A percentile compares a stretch with the other conserved stretches of the same genome.
Conservation (phyloP, 2,113 vertebrate species). For the Pristiophorus japonicus region DNA sequence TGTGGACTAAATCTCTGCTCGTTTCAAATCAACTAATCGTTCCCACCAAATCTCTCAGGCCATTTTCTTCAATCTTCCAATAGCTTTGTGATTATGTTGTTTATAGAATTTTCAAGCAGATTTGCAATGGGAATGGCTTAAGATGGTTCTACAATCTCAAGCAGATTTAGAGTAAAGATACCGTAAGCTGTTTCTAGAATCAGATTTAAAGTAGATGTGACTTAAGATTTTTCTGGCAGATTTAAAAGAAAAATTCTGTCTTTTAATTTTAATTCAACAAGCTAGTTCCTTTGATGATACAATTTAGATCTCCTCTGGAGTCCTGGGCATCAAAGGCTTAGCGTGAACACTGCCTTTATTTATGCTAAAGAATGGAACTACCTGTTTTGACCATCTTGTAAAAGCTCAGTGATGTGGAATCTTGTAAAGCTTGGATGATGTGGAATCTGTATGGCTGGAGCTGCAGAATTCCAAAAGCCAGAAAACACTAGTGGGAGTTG, state of each 20-base stretch:
- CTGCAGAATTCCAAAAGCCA: too few species aligned
- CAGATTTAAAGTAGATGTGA: neutral
- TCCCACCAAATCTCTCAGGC: neutral
- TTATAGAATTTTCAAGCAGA: neutral
- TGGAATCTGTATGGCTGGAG: too few species aligned
- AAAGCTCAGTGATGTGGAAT: too few species aligned
- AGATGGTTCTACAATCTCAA: neutral
- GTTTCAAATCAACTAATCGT: neutral
- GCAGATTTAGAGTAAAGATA: neutral
- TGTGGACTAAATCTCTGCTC: neutral
- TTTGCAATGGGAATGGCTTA: neutral
- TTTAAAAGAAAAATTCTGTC: neutral
- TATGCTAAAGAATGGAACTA: neutral
- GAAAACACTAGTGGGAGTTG: too few species aligned
- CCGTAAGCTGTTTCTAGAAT: neutral
- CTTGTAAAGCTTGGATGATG: too few species aligned
- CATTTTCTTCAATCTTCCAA: neutral
- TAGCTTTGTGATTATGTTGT: neutral
- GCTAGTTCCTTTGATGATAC: neutral
- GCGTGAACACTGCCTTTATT: neutral
- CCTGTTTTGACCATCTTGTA: neutral
- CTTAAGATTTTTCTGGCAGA: neutral
- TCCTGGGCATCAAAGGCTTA: neutral
- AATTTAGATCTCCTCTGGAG: neutral
- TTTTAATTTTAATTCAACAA: neutral